Percentiles rank a stretch among this genome's conserved stretches.
Evolutionary conservation across 2,113 vertebrate genomes (phyloP).

Genomic region (Peromyscus polionotus): DNA sequence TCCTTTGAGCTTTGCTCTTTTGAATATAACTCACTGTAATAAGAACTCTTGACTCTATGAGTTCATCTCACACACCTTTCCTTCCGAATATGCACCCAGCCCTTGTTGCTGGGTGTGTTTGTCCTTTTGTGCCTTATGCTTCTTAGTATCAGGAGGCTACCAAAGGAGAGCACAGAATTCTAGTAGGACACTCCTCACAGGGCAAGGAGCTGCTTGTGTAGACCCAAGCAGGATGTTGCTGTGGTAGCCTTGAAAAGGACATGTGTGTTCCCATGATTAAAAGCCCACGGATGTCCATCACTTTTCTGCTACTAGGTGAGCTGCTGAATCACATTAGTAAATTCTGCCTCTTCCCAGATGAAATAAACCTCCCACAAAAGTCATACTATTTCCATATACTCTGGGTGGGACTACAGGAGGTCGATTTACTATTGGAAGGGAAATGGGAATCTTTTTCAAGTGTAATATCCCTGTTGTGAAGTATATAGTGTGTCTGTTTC

Average conservation of each 20-base stretch:
- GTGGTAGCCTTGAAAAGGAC: neutral
- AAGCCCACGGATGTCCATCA: neutral
- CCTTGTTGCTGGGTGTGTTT: neutral
- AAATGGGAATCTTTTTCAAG: constrained; percentile 31
- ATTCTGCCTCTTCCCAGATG: neutral
- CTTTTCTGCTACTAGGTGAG: neutral
- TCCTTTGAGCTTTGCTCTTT: neutral
- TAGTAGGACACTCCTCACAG: neutral
- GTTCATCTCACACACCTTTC: neutral
- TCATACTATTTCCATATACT: neutral
- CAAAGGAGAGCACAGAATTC: neutral
- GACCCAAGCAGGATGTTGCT: neutral
- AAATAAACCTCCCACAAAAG: neutral
- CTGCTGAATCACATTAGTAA: constrained; percentile 38
- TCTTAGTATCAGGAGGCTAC: neutral
- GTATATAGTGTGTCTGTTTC: neutral
- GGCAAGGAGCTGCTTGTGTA: neutral
- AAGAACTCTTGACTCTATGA: neutral
- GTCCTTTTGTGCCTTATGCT: neutral
- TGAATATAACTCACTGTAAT: neutral
- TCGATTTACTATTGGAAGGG: neutral
- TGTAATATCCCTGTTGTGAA: neutral
- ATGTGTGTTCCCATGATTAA: neutral
- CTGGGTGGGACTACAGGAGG: constrained; percentile 1
- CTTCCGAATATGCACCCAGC: neutral